A percentile compares a stretch with the other conserved stretches of the same genome.
phyloP scores from a whole-genome alignment of 2,113 vertebrate species.

The Sarotherodon lohbergeri region DNA sequence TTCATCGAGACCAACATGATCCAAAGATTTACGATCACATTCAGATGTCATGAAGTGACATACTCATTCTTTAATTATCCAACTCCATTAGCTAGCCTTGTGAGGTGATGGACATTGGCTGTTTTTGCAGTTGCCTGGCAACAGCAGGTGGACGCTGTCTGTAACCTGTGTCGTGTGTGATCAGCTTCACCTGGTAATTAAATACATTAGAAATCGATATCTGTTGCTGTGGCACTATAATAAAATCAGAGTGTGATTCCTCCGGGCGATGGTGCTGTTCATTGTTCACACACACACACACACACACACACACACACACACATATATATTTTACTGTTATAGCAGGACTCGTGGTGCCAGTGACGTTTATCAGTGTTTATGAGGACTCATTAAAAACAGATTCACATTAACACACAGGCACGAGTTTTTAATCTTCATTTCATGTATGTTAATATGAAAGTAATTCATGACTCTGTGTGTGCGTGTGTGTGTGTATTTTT shows the following conservation, averaged over 20 bases:
- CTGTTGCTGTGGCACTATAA: background rate
- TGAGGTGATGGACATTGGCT: background rate
- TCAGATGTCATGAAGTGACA: background rate
- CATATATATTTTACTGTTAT: too few species aligned
- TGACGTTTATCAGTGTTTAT: too few species aligned
- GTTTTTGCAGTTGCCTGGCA: conserved; percentile 9
- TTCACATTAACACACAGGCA: too few species aligned
- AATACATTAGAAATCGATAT: conserved; percentile 10
- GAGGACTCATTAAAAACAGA: too few species aligned
- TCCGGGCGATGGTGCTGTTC: background rate
- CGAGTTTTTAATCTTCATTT: too few species aligned
- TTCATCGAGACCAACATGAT: background rate
- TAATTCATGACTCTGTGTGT: too few species aligned
- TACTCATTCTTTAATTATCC: background rate
- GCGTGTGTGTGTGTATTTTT: too few species aligned
- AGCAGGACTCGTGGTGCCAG: too few species aligned
- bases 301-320: background rate
- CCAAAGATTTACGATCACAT: background rate
- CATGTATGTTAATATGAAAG: too few species aligned
- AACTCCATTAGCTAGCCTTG: background rate
- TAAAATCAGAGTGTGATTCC: background rate
- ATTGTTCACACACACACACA: background rate
- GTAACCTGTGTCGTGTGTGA: background rate
- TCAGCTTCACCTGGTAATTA: background rate
- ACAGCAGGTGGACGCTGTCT: background rate